phyloP scores from a whole-genome alignment of 2,113 vertebrate genomes.

The Eptesicus fuscus region DNA sequence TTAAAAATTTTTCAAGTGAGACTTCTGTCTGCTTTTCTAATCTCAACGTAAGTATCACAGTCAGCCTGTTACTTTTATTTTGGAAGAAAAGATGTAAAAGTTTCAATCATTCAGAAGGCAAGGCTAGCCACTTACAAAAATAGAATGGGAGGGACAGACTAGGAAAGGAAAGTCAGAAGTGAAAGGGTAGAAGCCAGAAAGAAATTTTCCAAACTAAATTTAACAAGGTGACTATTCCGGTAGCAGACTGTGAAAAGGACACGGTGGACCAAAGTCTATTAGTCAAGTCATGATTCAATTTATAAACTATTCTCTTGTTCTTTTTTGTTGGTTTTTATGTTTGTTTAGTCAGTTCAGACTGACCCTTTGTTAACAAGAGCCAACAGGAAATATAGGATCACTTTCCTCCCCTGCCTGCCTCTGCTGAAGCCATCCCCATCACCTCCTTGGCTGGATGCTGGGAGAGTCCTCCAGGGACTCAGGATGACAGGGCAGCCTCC shows the following conservation, averaged over 20 bases:
- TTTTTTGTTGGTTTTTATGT: conserved; percentile 69
- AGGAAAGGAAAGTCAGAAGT: conserved; percentile 44
- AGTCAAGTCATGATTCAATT: conserved; percentile 83
- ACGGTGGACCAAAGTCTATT: conserved; percentile 79
- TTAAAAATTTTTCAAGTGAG: conserved; percentile 77
- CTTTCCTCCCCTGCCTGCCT: conserved; percentile 77
- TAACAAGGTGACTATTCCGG: conserved; percentile 75
- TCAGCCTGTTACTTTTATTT: too few species aligned
- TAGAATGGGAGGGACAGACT: conserved; percentile 58
- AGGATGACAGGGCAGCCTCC: conserved; percentile 98
- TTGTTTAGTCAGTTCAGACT: conserved; percentile 76
- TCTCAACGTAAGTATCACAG: too few species aligned
- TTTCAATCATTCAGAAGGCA: conserved; percentile 62
- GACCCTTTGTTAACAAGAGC: conserved; percentile 73
- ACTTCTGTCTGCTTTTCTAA: conserved; percentile 17
- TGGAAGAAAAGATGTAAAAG: too few species aligned
- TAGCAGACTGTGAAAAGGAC: conserved; percentile 71
- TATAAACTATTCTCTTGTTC: conserved; percentile 83
- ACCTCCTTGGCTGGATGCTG: conserved; percentile 64
- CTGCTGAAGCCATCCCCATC: conserved; percentile 61
- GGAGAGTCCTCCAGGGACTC: conserved; percentile 84
- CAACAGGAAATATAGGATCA: conserved; percentile 75
- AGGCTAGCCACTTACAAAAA: conserved; percentile 76
- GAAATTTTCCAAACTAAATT: conserved; percentile 78
- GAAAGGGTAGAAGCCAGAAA: background rate